Evolutionary conservation across 2,888 invertebrate species (phyloP), one percentile per base, ranked within the genome.

Genomic region (Leistus spinibarbis): DNA sequence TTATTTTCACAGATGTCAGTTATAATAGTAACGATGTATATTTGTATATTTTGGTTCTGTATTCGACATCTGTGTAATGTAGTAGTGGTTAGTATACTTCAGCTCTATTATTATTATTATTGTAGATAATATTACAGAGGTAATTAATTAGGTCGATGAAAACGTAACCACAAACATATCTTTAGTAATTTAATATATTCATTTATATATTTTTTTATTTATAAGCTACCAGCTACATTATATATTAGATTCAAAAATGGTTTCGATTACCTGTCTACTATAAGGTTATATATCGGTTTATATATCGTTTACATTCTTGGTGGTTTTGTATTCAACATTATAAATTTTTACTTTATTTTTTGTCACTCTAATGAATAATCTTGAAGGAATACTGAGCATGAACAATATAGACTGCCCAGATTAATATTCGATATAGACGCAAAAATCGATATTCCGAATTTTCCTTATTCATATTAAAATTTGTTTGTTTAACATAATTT

Each of bases 131-230:
- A 65, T 72, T 72, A 65, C 72, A 72, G 24, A 56, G 57, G 64
- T 72, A 72, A 72, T 72, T 65, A 72, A 72, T 72, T 66, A 66
- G 72, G 72, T 72, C 72, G 72, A 65, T 72, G 72, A 72, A 72
- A 72, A 72, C 65, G 65, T 65, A 72, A 72, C 72, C 72, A 66
- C 72, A 72, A 40, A 65, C 66, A 54, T 72, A 65, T 65, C 56
- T 54, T 64, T 40, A 24, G 72, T 72, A 72, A 72, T 72, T 72
- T 72, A 72, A 72, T 65, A 72, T 63, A 54, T 70, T 62, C 62
- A 68, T 68, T 69, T 69, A 60, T 60, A 60, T 56, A 40, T 69
- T 60, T 60, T 60, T 40, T 13, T 10, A n/a, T n/a, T n/a, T n/a
- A n/a, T n/a, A n/a, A n/a, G n/a, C 10, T 40, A 40, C 10, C 10